A percentile compares a stretch with the other conserved stretches of the same genome.
Evolutionary conservation across 1,140 invertebrate species (phyloP).

Genomic region (Drosophila pruinosa): DNA sequence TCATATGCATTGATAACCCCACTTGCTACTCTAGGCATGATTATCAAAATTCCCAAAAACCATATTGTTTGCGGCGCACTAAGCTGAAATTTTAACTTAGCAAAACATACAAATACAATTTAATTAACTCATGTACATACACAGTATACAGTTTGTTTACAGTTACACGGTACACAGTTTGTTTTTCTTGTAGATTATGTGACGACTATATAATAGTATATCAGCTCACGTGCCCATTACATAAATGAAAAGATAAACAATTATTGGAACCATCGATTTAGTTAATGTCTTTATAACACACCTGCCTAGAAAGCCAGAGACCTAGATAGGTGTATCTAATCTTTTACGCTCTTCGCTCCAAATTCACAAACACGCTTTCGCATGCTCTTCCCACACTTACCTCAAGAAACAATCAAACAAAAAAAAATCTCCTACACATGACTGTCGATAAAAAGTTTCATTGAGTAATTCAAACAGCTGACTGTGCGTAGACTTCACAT

Average conservation of each 20-base stretch:
- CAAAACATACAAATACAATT: neutral
- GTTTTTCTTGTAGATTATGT: constrained; percentile 1
- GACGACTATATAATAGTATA: constrained; percentile 3
- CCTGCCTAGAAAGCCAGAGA: neutral
- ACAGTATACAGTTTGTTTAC: too few species aligned
- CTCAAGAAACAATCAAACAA: neutral
- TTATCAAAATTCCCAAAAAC: constrained; percentile 30
- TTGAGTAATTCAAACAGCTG: constrained; percentile 55
- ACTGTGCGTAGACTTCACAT: constrained; percentile 42
- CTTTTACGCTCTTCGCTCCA: neutral
- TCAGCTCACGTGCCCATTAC: constrained; percentile 1
- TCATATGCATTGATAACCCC: constrained; percentile 34
- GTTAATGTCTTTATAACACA: constrained; percentile 3
- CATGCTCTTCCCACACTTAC: neutral
- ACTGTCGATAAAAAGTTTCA: constrained; percentile 31
- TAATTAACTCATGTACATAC: neutral
- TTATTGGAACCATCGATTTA: constrained; percentile 1
- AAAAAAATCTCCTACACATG: constrained; percentile 11
- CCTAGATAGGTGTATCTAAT: neutral
- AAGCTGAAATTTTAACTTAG: neutral
- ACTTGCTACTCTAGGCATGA: constrained; percentile 6
- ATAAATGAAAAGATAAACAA: constrained; percentile 14
- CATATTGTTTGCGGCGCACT: neutral
- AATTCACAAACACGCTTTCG: too few species aligned
- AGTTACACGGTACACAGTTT: too few species aligned